Base-by-base conservation (phyloP, 1,140 invertebrate genomes). In the Holcopasites calliopsidis region DNA sequence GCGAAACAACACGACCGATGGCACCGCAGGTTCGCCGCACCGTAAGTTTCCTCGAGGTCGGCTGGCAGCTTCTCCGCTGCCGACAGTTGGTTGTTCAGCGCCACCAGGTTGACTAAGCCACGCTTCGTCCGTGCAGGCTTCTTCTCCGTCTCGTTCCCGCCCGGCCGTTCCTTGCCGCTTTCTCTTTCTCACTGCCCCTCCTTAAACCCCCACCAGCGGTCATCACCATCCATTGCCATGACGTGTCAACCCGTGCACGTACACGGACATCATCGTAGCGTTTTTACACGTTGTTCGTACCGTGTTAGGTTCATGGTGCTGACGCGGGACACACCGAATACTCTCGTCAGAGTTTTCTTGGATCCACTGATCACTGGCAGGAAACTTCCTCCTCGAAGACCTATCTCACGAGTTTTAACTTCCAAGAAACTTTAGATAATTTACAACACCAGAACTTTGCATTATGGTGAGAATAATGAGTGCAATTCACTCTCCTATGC, bases 21-120 rank as follows among this genome's bases (percentile, higher is more conserved):
- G 31, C 58, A 42, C 49, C 26, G 28, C 47, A 61, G 49, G 33
- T 49, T 40, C 75, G 35, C 60, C 18, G 16, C 60, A 42, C 60
- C 61, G 61, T 57, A 50, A 49, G 6, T 40, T 80, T 61, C 33
- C 60, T 80, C 60, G n/a, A 55, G 49, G 65, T 76, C 70, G 49
- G 47, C 47, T 60, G 62, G 26, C 47, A 71, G 47, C 44, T 55
- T 57, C 76, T 76, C 42, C 65, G 44, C 52, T 61, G 68, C 38
- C 77, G 62, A 81, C 81, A 77, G 74, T 77, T 76, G 71, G 70
- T 76, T 69, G 66, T 79, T 73, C 83, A 80, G 77, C 87, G 85
- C 82, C 82, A 80, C 85, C 88, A 89, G 89, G 86, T 90, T 90
- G 84, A 88, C 88, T 87, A 87, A 88, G 84, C n/a, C 85, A 79